Percentiles rank a stretch among this genome's conserved stretches.
Evolutionary conservation across 2,888 invertebrate genomes (phyloP).

Genomic region (Anaspis maculata): DNA sequence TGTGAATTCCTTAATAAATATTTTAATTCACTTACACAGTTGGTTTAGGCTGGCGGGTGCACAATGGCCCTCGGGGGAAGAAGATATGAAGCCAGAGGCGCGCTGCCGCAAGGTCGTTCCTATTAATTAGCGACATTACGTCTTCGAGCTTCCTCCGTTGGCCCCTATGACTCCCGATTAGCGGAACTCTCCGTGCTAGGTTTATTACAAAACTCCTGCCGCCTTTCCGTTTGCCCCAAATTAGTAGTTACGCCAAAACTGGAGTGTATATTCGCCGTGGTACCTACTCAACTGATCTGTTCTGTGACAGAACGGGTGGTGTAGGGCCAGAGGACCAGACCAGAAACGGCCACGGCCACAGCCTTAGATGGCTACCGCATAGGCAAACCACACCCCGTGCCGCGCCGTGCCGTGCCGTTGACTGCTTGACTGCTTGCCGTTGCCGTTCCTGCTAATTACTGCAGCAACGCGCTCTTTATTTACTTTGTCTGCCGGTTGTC

Average conservation of each 20-base stretch:
- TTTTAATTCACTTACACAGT: conserved; percentile 44
- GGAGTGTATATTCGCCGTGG: too few relatives aligned
- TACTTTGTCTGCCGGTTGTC: conserved; percentile 15
- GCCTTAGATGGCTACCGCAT: conserved; percentile 11
- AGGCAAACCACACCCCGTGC: too few relatives aligned
- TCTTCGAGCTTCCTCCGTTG: conserved; percentile 24
- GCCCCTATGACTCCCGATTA: conserved; percentile 3
- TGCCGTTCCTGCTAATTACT: conserved; percentile 14
- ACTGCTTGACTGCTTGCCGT: too few relatives aligned
- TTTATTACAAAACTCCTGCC: conserved; percentile 22
- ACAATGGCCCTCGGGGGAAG: conserved; percentile 38
- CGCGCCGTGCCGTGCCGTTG: too few relatives aligned
- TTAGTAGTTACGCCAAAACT: conserved; percentile 15
- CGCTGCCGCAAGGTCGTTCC: conserved; percentile 35
- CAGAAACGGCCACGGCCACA: too few relatives aligned
- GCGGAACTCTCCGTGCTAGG: conserved; percentile 11
- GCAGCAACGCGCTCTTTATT: conserved; percentile 17
- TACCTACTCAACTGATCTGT: conserved; percentile 15
- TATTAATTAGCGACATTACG: conserved; percentile 41
- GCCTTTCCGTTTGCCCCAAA: conserved; percentile 14
- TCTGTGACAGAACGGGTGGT: conserved; percentile 11
- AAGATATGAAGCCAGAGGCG: conserved; percentile 36
- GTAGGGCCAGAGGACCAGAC: too few relatives aligned
- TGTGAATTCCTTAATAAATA: conserved; percentile 44
- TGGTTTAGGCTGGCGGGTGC: conserved; percentile 39